Evolutionary conservation across 2,113 vertebrate species (phyloP), one percentile per base, ranked within the genome.

Genomic region (Cinclus mexicanus): DNA sequence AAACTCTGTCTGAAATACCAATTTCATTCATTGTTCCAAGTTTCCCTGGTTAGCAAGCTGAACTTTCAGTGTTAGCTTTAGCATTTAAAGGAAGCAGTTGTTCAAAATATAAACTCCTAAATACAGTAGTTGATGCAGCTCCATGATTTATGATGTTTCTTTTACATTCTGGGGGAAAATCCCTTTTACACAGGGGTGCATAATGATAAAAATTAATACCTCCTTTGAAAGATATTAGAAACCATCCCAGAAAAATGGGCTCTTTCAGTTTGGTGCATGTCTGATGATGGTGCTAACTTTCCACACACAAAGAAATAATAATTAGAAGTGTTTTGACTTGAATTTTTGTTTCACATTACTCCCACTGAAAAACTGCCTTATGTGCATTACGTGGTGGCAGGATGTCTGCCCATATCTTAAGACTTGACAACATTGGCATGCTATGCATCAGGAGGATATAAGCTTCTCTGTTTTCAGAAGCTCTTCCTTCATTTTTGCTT

Each of bases 381-480:
- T 78, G 31, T 9, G 0, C 39, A 23, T 67, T 47, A 35, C 1
- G 1, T 31, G 14, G n/a, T 56, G 67, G 33, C 26, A 52, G 33
- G 16, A n/a, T 67, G 29, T 60, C 53, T 92, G 25, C 19, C 44
- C 1, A 0, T 60, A 5, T 76, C n/a, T 35, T 78, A 22, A 61
- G 24, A 57, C 25, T 52, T 18, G 1, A 6, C 0, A 0, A 8
- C n/a, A 6, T 4, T 60, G 39, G 15, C 64, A 53, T 3, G 0
- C 7, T 74, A 19, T 21, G 19, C 42, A 55, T 88, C 26, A 53
- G 18, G 29, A 64, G 6, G 25, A 15, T 55, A 37, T 28, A 67
- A 84, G 77, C 33, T 22, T 46, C 3, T 25, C 25, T 39, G 12
- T 64, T 90, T 93, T 39, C 59, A 67, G 37, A 53, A 69, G 10